Evolutionary conservation across 2,888 invertebrate genomes (phyloP).

Genomic region (Temnothorax unifasciatus): DNA sequence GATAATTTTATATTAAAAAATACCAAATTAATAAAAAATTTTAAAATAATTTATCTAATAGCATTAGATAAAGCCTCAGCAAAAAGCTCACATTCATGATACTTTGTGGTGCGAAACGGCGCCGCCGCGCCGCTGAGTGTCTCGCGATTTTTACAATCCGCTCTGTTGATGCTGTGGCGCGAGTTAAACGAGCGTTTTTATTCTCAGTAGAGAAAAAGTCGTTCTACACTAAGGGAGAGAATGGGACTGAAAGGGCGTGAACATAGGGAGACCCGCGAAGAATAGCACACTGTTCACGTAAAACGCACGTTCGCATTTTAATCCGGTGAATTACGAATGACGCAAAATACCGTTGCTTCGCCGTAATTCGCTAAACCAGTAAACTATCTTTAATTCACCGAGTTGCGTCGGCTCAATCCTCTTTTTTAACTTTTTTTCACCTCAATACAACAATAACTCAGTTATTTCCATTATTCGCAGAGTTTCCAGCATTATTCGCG

Average conservation of each 20-base stretch:
- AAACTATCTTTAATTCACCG: not conserved
- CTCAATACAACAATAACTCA: not conserved
- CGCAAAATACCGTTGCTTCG: not conserved
- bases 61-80: not conserved
- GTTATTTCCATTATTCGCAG: conserved; percentile 3
- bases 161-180: conserved; percentile 9
- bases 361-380: conserved; percentile 1
- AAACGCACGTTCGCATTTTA: conserved; percentile 30
- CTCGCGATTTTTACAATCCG: conserved; percentile 54
- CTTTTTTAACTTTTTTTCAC: not conserved
- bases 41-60: conserved; percentile 21
- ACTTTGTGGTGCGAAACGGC: conserved; percentile 21
- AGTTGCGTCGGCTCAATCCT: not conserved
- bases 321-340: conserved; percentile 19
- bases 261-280: conserved; percentile 25
- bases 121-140: not conserved
- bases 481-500: conserved; percentile 8
- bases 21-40: not conserved
- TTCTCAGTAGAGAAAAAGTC: conserved; percentile 24
- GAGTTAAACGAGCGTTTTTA: conserved; percentile 66
- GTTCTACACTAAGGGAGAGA: not conserved
- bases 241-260: conserved; percentile 36
- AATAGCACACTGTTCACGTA: not conserved
- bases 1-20: not conserved
- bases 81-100: conserved; percentile 46